Conservation (phyloP, 1,140 invertebrate genomes). For the Pseudobourletiella spinata region DNA sequence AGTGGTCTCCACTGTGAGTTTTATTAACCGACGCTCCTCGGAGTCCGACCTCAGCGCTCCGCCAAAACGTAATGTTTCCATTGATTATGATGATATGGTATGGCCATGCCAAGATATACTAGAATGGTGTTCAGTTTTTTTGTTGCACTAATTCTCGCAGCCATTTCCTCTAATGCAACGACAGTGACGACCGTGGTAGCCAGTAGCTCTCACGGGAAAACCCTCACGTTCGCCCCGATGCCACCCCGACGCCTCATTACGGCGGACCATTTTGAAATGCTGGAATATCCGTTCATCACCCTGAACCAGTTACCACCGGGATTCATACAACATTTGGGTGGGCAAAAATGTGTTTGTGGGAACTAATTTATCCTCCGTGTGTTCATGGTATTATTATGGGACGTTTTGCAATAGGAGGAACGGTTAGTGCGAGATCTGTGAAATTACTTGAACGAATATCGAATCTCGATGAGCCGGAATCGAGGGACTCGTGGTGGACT, state of each 20-base stretch:
- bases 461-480: conserved; percentile 76
- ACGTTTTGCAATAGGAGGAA: too few relatives aligned
- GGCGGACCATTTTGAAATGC: conserved; percentile 53
- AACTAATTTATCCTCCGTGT: background rate
- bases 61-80: conserved; percentile 83
- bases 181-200: conserved; percentile 11
- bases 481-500: conserved; percentile 89
- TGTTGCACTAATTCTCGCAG: too few relatives aligned
- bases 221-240: conserved; percentile 12
- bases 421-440: conserved; percentile 75
- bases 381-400: too few relatives aligned
- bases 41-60: conserved; percentile 88
- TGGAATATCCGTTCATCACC: conserved; percentile 93
- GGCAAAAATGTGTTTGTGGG: background rate
- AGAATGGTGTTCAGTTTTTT: too few relatives aligned
- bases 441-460: conserved; percentile 75
- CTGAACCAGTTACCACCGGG: conserved; percentile 79
- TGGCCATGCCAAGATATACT: too few relatives aligned
- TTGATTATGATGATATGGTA: too few relatives aligned
- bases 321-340: conserved; percentile 81
- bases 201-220: conserved; percentile 14
- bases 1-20: background rate
- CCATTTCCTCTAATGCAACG: background rate
- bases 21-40: conserved; percentile 61
- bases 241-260: background rate